Percentiles rank a stretch among this genome's conserved stretches.
Conservation (phyloP, 1,140 invertebrate species). For the Drosophila equinoxialis region DNA sequence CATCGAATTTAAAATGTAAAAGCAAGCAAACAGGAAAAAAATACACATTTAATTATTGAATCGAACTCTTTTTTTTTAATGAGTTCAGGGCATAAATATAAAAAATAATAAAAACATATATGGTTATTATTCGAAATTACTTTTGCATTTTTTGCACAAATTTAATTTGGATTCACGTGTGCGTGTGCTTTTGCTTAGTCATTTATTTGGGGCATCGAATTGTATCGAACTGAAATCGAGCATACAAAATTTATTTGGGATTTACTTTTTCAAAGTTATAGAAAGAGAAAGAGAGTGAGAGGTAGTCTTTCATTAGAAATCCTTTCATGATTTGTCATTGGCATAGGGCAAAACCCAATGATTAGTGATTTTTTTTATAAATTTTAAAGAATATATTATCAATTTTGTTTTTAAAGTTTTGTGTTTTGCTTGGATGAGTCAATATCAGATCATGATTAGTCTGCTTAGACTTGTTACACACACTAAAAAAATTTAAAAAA, state of each 20-base stretch:
- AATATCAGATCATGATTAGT: neutral
- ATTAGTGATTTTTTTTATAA: neutral
- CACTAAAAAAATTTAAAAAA: no score
- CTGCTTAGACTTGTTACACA: no score
- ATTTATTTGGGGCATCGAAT: neutral
- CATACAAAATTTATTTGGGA: neutral
- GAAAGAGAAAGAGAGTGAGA: neutral
- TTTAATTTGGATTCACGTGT: constrained; percentile 4
- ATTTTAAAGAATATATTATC: neutral
- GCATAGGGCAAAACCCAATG: neutral
- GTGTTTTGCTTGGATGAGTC: neutral
- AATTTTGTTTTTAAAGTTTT: neutral
- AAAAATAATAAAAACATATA: constrained; percentile 1
- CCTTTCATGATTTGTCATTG: constrained; percentile 1
- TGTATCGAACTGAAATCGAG: neutral
- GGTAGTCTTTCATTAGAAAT: neutral
- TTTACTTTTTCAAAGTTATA: neutral
- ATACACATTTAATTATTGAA: constrained; percentile 19
- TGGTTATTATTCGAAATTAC: constrained; percentile 32
- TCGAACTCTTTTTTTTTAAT: constrained; percentile 52
- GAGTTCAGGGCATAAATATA: constrained; percentile 35
- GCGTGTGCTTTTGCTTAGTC: constrained; percentile 6
- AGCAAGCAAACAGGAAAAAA: constrained; percentile 8
- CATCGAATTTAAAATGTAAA: constrained; percentile 49
- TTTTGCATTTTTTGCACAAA: constrained; percentile 36